These are phyloP conservation scores for Gobiocypris rarus DNA, from an alignment of 2,113 vertebrate species.

Conservation along the genomic window DNA sequence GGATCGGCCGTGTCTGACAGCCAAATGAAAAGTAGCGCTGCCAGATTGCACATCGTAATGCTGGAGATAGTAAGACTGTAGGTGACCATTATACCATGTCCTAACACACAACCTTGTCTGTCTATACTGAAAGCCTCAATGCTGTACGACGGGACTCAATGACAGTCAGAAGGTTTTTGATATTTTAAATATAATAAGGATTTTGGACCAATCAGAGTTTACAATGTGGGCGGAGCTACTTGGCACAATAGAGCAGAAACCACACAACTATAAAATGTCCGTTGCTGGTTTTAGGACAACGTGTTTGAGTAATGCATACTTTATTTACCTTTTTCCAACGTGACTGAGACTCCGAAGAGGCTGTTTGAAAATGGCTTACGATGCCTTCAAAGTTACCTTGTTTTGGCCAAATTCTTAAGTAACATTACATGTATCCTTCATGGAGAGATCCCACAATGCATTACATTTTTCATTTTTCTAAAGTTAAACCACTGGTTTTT, in stretches of 20 bases:
- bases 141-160: background rate
- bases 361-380: no score
- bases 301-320: no score
- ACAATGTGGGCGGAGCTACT: background rate
- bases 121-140: background rate
- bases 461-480: no score
- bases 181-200: background rate
- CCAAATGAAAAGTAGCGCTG: slow-evolving; percentile 24
- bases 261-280: background rate
- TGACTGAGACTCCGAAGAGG: background rate
- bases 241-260: background rate
- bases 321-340: background rate
- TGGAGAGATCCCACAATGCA: no score
- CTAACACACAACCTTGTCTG: background rate
- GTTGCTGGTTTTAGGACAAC: no score
- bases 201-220: background rate
- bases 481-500: no score
- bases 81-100: slow-evolving; percentile 32
- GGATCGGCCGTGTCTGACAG: slow-evolving; percentile 50
- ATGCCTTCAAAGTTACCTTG: no score
- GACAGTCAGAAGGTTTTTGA: background rate
- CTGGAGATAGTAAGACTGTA: slow-evolving; percentile 32
- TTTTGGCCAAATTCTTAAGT: no score
- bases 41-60: slow-evolving; percentile 21
- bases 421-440: no score